These are phyloP conservation scores for Diloba caeruleocephala DNA, from an alignment of 2,888 invertebrate genomes.

Conservation along the genomic window DNA sequence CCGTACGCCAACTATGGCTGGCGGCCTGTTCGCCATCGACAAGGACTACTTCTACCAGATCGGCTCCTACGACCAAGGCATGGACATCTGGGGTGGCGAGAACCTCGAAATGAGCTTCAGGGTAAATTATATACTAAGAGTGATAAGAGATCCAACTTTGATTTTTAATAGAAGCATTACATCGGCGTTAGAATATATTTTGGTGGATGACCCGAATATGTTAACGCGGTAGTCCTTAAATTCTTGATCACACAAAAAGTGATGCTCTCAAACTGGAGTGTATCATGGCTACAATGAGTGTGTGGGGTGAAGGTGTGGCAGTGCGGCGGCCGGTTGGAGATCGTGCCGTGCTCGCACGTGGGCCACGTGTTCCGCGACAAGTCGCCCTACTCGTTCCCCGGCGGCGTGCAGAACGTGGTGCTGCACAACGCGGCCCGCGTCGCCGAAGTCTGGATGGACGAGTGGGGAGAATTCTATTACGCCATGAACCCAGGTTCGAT, in stretches of 20 bases:
- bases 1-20: slow-evolving; percentile 99
- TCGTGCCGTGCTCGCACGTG: slow-evolving; percentile 98
- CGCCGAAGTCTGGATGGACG: slow-evolving; percentile 99
- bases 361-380: slow-evolving; percentile 99
- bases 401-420: slow-evolving; percentile 98
- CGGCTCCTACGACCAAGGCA: slow-evolving; percentile 99
- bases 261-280: neutral
- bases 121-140: slow-evolving; percentile 85
- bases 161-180: too few species aligned
- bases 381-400: slow-evolving; percentile 99
- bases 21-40: slow-evolving; percentile 98
- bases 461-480: slow-evolving; percentile 99
- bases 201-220: too few species aligned
- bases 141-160: slow-evolving; percentile 2
- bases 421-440: slow-evolving; percentile 99
- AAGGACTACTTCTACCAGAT: slow-evolving; percentile 99
- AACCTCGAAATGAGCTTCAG: slow-evolving; percentile 98
- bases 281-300: slow-evolving; percentile 20
- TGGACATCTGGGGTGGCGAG: slow-evolving; percentile 99
- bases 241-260: too few species aligned
- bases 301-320: slow-evolving; percentile 94
- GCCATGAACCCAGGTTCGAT: slow-evolving; percentile 99
- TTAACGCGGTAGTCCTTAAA: too few species aligned
- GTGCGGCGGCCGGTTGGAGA: slow-evolving; percentile 98
- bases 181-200: too few species aligned